phyloP scores from a whole-genome alignment of 2,888 invertebrate species.

The Tinea pellionella region DNA sequence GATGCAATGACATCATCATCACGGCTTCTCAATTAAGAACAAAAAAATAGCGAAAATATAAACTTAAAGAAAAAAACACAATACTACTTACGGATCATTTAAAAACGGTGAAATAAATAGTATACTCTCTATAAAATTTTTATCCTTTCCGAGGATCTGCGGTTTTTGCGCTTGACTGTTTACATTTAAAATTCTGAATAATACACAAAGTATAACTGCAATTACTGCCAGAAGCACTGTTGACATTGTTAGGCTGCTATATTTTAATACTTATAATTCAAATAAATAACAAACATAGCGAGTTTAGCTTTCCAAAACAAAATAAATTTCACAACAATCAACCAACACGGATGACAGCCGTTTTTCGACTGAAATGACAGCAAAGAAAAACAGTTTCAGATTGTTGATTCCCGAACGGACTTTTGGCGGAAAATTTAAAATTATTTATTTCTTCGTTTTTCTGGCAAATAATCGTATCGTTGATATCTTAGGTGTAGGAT shows the following conservation, averaged over 20 bases:
- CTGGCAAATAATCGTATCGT: neutral
- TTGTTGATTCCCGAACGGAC: neutral
- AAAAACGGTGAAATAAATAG: constrained; percentile 83
- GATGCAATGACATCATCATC: neutral
- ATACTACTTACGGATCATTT: constrained; percentile 82
- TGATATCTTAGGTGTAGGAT: no score
- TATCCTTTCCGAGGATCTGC: constrained; percentile 80
- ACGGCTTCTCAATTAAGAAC: neutral
- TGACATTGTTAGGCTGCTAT: constrained; percentile 69
- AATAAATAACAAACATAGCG: constrained; percentile 17
- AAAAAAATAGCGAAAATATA: neutral
- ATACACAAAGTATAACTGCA: constrained; percentile 84
- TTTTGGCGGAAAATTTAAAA: neutral
- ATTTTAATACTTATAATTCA: neutral
- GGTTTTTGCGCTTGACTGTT: constrained; percentile 86
- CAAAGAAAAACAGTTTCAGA: neutral
- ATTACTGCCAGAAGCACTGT: constrained; percentile 83
- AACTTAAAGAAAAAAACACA: neutral
- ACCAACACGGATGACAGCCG: neutral
- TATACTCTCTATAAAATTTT: constrained; percentile 80
- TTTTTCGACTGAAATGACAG: neutral
- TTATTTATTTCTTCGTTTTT: neutral
- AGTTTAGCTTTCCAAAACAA: constrained; percentile 5
- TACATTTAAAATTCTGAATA: constrained; percentile 86
- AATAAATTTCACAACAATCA: neutral